Base-by-base conservation (phyloP, 2,113 vertebrate genomes). In the Brevimyrus niger region DNA sequence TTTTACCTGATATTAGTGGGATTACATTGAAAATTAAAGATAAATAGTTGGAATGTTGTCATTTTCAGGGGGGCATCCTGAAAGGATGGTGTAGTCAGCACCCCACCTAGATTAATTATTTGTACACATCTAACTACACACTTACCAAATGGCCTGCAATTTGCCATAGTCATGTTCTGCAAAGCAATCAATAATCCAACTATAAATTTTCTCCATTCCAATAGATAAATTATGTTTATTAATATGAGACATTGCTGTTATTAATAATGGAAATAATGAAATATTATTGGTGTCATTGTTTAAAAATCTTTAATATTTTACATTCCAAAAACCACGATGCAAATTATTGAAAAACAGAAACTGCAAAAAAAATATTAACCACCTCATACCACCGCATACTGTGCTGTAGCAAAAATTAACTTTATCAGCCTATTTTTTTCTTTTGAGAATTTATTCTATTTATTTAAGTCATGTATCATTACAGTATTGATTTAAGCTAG, bases 1-100 rank as follows among this genome's bases (percentile, higher is more conserved):
- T 95, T 95, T 94, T 73, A 35, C 2, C 38, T 27, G 44, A 89
- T 86, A 86, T 51, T 94, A 93, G 92, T 94, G 93, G 91, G 92
- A 94, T 93, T 91, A 93, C 92, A 94, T 92, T 93, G 95, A 95
- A 93, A 95, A 95, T 95, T 94, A 95, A 95, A 95, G 94, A 93
- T 93, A 93, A 94, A 93, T 94, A 95, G 95, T 95, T 95, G 90
- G 94, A 95, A 95, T 94, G 94, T 94, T 95, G 95, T 95, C 94
- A 95, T 93, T 94, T 95, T 93, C 92, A 90, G 86, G 86, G 80
- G 84, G 92, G 91, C 92, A 53, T 91, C 88, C 92, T 95, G 95
- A 93, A 95, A 95, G 95, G 94, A 95, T 95, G 94, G 94, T 94
- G 94, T 94, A 95, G 95, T 95, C 95, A 95, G 94, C 93, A 94